Percentiles rank a stretch among this genome's conserved stretches.
phyloP scores from a whole-genome alignment of 1,140 invertebrate genomes.

The Dermatophagoides farinae region DNA sequence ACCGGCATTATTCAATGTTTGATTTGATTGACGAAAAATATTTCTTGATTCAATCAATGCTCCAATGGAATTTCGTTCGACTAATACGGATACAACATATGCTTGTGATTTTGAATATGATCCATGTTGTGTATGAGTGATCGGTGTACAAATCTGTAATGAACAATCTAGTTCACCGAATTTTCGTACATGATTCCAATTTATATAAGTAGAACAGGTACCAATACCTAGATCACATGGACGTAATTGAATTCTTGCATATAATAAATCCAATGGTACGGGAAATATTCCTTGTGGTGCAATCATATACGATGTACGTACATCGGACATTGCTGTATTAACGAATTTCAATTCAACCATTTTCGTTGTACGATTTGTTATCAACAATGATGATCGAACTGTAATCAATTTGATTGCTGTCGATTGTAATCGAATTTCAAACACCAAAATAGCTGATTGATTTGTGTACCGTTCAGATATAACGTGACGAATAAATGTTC shows the following conservation, averaged over 20 bases:
- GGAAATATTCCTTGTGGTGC: slow-evolving; percentile 28
- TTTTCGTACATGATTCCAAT: slow-evolving; percentile 41
- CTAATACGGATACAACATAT: slow-evolving; percentile 51
- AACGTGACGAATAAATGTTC: slow-evolving; percentile 68
- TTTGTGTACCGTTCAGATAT: slow-evolving; percentile 21
- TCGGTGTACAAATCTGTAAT: slow-evolving; percentile 20
- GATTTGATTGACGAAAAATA: background rate
- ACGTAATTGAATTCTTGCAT: slow-evolving; percentile 37
- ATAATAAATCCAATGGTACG: slow-evolving; percentile 40
- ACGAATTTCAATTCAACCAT: slow-evolving; percentile 46
- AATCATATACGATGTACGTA: slow-evolving; percentile 19
- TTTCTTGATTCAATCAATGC: background rate
- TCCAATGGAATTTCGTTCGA: slow-evolving; percentile 56
- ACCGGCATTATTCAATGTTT: background rate
- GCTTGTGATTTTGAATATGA: slow-evolving; percentile 12
- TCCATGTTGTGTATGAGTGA: slow-evolving; percentile 8
- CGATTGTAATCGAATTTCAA: slow-evolving; percentile 59
- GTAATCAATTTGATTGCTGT: slow-evolving; percentile 84
- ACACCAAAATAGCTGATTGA: slow-evolving; percentile 47
- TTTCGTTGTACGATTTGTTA: slow-evolving; percentile 46
- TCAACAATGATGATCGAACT: slow-evolving; percentile 64
- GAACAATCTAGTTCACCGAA: slow-evolving; percentile 28
- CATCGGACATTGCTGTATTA: slow-evolving; percentile 21
- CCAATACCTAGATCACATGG: slow-evolving; percentile 32
- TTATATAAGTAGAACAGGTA: slow-evolving; percentile 38